Evolutionary conservation across 2,113 vertebrate genomes (phyloP), one percentile per base, ranked within the genome.

Genomic region (Cranoglanis bouderius): DNA sequence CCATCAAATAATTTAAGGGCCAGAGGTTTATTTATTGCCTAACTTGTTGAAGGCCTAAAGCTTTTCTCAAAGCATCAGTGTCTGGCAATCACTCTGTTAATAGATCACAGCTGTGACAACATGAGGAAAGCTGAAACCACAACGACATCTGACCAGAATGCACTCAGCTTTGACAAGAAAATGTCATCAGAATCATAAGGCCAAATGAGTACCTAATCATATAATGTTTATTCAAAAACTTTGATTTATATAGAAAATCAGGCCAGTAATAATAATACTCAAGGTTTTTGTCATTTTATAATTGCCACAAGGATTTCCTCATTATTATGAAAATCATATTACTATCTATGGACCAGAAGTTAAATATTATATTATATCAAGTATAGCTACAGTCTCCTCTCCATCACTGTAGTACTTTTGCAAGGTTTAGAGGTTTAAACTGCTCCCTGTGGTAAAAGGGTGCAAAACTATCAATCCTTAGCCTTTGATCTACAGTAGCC

Each of bases 51-150:
- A 95, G 94, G 93, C 92, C 93, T 88, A 94, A 95, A 95, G 94
- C 95, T 94, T 94, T 96, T 92, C 95, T 92, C 88, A 93, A 95
- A 94, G 91, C 91, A 92, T 94, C 94, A 92, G 93, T 92, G 93
- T 95, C 94, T 94, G 95, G 93, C 91, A 94, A 92, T 93, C 94
- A 95, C 93, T 94, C 53, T 91, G 82, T 0, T 94, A 96, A 96
- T 94, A 91, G 91, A 93, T 89, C 90, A 94, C 95, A 96, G 95
- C 94, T 96, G 96, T 95, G 95, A 95, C 91, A 96, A 95, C 94
- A 96, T 90, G 89, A 92, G 92, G 88, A 90, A 94, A 94, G 93
- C 92, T 94, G 88, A 92, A 90, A 93, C 90, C 89, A 92, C 93
- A 88, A 55, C n/a, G 43, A 38, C 82, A 40, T 83, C 61, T 87